These are phyloP conservation scores for Abscondita cerata DNA, from an alignment of 2,888 invertebrate genomes.

Conservation along the genomic window DNA sequence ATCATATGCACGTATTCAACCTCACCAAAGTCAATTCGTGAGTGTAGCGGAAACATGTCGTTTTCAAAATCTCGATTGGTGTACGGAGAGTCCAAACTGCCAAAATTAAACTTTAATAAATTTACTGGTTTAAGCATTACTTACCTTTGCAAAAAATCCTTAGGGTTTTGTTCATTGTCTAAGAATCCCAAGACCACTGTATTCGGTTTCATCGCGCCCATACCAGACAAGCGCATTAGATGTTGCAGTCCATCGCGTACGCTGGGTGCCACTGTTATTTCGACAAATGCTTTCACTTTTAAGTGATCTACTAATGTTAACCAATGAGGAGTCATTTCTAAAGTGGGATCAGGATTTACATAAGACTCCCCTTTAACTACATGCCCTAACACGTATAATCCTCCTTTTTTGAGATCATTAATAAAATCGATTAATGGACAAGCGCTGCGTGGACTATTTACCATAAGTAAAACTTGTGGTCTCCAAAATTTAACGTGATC, in stretches of 20 bases:
- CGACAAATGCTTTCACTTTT: constrained; percentile 95
- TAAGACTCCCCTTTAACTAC: constrained; percentile 72
- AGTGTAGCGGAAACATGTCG: constrained; percentile 64
- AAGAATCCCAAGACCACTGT: constrained; percentile 95
- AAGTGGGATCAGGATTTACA: constrained; percentile 70
- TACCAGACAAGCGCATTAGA: constrained; percentile 87
- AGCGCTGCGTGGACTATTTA: constrained; percentile 88
- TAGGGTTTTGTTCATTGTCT: constrained; percentile 71
- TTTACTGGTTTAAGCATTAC: no score
- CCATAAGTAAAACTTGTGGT: constrained; percentile 93
- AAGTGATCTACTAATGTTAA: constrained; percentile 92
- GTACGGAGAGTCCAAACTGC: constrained; percentile 67
- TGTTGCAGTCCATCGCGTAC: constrained; percentile 93
- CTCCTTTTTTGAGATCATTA: constrained; percentile 96
- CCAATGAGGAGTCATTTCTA: constrained; percentile 88
- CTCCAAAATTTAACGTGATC: constrained; percentile 99
- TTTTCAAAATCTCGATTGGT: constrained; percentile 65
- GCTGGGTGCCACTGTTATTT: constrained; percentile 84
- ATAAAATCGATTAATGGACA: constrained; percentile 96
- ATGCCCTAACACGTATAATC: constrained; percentile 87
- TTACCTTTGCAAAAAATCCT: constrained; percentile 81
- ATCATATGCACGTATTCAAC: constrained; percentile 85
- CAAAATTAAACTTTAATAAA: constrained; percentile 40
- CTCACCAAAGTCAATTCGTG: constrained; percentile 30
- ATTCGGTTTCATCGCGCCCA: constrained; percentile 99